These are phyloP conservation scores for Garra rufa DNA, from an alignment of 2,113 vertebrate species.

Conservation along the genomic window DNA sequence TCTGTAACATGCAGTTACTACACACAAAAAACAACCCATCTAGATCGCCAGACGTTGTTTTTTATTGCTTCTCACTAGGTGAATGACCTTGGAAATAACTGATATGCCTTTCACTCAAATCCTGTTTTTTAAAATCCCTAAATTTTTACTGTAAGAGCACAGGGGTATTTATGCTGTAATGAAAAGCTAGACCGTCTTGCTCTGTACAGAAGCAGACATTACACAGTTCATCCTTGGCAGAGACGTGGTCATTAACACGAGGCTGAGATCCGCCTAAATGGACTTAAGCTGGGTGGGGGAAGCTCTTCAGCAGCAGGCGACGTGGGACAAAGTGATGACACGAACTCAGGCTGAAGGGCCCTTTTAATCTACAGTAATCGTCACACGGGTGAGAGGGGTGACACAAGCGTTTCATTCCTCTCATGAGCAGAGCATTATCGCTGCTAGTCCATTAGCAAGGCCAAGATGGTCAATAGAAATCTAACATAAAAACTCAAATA, in stretches of 20 bases:
- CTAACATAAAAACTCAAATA: background rate
- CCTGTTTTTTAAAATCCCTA: slow-evolving; percentile 71
- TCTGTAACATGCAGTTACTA: background rate
- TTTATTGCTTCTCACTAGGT: slow-evolving; percentile 56
- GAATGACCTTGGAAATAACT: slow-evolving; percentile 59
- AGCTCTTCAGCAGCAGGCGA: slow-evolving; percentile 57
- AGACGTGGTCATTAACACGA: slow-evolving; percentile 72
- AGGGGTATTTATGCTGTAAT: slow-evolving; percentile 55
- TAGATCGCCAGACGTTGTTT: background rate
- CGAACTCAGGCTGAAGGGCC: slow-evolving; percentile 50
- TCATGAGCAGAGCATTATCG: background rate
- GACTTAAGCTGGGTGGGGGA: slow-evolving; percentile 68
- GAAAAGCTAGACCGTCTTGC: slow-evolving; percentile 70
- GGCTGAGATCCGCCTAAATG: slow-evolving; percentile 70
- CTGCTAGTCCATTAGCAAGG: background rate
- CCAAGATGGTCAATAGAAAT: background rate
- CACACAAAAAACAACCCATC: background rate
- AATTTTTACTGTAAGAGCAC: slow-evolving; percentile 71
- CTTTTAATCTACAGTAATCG: slow-evolving; percentile 61
- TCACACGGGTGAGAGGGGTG: background rate
- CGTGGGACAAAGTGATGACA: slow-evolving; percentile 50
- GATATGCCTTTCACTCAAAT: slow-evolving; percentile 46
- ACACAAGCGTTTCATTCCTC: background rate
- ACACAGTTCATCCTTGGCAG: slow-evolving; percentile 53
- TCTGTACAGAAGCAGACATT: slow-evolving; percentile 32